Percentiles rank a stretch among this genome's conserved stretches.
These are phyloP conservation scores for Schrankia costaestrigalis DNA, from an alignment of 2,888 invertebrate species.

Conservation along the genomic window DNA sequence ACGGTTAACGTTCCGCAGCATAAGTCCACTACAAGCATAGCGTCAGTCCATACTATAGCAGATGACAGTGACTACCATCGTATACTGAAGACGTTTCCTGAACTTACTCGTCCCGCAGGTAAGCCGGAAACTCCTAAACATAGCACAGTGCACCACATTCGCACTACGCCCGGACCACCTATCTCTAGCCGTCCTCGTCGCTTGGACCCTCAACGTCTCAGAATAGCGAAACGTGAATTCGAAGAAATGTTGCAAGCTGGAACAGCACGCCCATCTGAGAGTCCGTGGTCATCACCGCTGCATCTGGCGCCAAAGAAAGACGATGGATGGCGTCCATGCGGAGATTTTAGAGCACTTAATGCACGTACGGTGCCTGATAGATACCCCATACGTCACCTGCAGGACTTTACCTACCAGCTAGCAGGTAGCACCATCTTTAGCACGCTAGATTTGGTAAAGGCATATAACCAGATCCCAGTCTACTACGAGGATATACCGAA, in stretches of 20 bases:
- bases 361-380: constrained; percentile 5
- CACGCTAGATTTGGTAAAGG: constrained; percentile 3
- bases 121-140: background rate
- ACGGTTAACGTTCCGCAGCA: background rate
- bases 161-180: constrained; percentile 7
- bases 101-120: constrained; percentile 2
- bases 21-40: background rate
- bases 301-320: constrained; percentile 6
- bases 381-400: constrained; percentile 6
- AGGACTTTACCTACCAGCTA: constrained; percentile 5
- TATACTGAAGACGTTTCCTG: background rate
- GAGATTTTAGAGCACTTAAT: constrained; percentile 4
- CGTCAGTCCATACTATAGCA: background rate
- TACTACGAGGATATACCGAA: constrained; percentile 2
- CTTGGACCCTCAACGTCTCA: constrained; percentile 3
- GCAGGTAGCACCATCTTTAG: background rate
- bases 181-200: constrained; percentile 6
- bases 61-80: background rate
- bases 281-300: constrained; percentile 7
- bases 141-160: constrained; percentile 1
- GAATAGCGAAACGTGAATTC: constrained; percentile 3
- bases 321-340: constrained; percentile 10
- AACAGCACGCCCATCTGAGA: constrained; percentile 4
- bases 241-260: constrained; percentile 5
- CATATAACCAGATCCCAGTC: constrained; percentile 3